A percentile compares a stretch with the other conserved stretches of the same genome.
Conservation (phyloP, 1,140 invertebrate genomes). For the Mamestra configurata region DNA sequence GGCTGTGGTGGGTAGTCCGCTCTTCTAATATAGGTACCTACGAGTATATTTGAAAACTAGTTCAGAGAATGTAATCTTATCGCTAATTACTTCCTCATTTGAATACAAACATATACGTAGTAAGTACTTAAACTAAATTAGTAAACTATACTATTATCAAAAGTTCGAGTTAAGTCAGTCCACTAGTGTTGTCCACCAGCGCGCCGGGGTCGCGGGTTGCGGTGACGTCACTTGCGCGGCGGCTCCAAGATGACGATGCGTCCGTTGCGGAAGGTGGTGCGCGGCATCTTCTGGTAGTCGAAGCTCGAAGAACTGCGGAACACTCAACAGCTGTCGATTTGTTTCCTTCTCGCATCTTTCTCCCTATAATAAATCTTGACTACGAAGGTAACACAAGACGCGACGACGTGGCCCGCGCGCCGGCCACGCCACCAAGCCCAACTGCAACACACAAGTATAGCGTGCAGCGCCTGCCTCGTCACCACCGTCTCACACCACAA, state of each 20-base stretch:
- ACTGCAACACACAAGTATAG: slow-evolving; percentile 25
- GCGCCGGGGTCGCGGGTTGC: background rate
- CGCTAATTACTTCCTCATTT: no score
- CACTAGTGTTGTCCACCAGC: background rate
- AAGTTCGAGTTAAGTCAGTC: background rate
- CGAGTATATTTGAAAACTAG: no score
- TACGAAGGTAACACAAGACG: slow-evolving; percentile 35
- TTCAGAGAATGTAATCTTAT: no score
- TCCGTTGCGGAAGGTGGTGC: slow-evolving; percentile 70
- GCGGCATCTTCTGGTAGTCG: slow-evolving; percentile 59
- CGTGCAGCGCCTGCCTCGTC: background rate
- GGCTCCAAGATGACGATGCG: slow-evolving; percentile 63
- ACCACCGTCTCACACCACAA: background rate
- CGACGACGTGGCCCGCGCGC: slow-evolving; percentile 18
- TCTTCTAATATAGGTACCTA: no score
- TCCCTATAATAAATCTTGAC: slow-evolving; percentile 41
- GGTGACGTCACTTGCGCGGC: slow-evolving; percentile 15
- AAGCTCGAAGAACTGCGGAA: slow-evolving; percentile 26
- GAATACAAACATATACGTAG: no score
- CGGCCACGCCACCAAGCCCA: background rate
- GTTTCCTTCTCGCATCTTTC: background rate
- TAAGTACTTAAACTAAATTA: background rate
- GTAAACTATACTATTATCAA: background rate
- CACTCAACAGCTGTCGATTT: slow-evolving; percentile 12
- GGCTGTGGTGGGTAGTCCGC: no score